Evolutionary conservation across 2,888 invertebrate genomes (phyloP), one percentile per base, ranked within the genome.

Genomic region (Pseudococcus viburni): DNA sequence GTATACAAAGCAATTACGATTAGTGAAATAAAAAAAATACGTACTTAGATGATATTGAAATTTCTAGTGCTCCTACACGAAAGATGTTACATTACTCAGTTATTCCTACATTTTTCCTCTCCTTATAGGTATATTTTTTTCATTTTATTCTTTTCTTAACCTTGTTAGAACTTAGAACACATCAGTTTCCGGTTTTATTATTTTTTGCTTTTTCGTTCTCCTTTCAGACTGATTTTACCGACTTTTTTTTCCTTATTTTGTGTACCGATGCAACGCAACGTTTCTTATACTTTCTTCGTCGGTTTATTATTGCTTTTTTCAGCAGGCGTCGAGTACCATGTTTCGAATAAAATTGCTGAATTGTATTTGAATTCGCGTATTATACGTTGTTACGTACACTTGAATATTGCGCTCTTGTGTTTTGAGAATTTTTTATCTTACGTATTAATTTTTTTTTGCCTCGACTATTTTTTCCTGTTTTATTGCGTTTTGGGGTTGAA

Each of bases 261-360:
- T 26, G 22, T 2, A 11, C 8, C 22, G 19, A 68, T 33, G 26
- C 26, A 68, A 22, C 9, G 26, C 26, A 68, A 68, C 68, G 26
- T 68, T 26, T 68, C 68, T 68, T 68, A 68, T 68, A 26, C 12
- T 26, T 26, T 68, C 26, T 26, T n/a, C 17, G 55, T 15, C 19
- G 68, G 68, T 68, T 19, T 64, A n/a, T 64, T 68, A 26, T 26
- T 68, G 26, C 68, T 68, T 68, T 68, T 12, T 68, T 68, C 8
- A 55, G n/a, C 3, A 0, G 26, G 1, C 68, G 68, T 68, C 68
- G 68, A 68, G 68, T 68, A 15, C 68, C 26, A 68, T 68, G 68
- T 68, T 68, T 68, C 68, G 68, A 68, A 68, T 26, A 26, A 68
- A 26, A 68, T 68, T 68, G 68, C 68, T 68, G 68, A 68, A 68